phyloP scores from a whole-genome alignment of 2,113 vertebrate genomes.

The Campylomormyrus tamandua region DNA sequence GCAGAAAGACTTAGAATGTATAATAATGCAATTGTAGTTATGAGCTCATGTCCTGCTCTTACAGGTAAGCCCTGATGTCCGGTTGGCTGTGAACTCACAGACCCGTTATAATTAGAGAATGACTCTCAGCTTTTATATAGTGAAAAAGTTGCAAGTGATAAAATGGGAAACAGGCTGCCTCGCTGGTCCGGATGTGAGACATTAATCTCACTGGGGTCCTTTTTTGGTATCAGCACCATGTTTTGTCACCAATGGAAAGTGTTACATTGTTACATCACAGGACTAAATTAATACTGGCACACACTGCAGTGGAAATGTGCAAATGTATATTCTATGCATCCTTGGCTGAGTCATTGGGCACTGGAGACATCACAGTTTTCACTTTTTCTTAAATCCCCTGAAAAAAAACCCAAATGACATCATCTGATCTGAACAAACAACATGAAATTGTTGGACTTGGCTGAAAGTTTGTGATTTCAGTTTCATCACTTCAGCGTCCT shows the following conservation, averaged over 20 bases:
- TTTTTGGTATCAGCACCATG: background rate
- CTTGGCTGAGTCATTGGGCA: background rate
- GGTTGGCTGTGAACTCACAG: background rate
- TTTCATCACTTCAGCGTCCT: background rate
- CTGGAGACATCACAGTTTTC: background rate
- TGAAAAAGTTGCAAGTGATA: background rate
- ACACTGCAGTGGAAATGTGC: too few species aligned
- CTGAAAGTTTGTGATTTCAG: background rate
- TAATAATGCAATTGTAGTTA: conserved; percentile 9
- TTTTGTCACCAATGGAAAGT: background rate
- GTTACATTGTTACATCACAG: background rate
- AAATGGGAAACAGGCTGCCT: background rate
- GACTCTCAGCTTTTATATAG: background rate
- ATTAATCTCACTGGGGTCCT: background rate
- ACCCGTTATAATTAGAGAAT: background rate
- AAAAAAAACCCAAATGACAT: background rate
- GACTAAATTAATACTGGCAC: background rate
- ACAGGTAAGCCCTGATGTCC: conserved; percentile 25
- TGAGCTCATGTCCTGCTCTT: background rate
- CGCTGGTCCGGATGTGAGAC: background rate
- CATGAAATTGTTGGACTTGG: background rate
- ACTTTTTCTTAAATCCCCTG: background rate
- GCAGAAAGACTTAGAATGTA: conserved; percentile 20
- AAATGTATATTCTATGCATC: background rate
- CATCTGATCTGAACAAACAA: background rate